Evolutionary conservation across 2,113 vertebrate genomes (phyloP).

Genomic region (Mola mola): DNA sequence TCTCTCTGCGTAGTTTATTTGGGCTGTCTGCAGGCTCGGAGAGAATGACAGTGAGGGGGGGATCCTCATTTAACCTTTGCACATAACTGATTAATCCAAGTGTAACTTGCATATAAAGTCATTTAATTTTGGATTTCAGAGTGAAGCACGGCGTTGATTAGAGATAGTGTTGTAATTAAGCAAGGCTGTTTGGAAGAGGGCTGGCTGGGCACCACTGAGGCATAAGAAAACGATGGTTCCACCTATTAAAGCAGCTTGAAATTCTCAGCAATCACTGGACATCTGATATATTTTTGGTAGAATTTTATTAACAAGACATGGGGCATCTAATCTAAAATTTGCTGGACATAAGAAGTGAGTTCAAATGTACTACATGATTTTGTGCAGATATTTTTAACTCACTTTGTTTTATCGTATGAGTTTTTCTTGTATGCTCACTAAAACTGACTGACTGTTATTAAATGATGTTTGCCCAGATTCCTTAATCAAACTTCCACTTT

Average conservation of each 20-base stretch:
- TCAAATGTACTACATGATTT: no score
- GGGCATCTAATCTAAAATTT: no score
- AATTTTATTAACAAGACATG: conserved; percentile 61
- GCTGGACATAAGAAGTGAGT: no score
- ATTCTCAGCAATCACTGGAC: conserved; percentile 59
- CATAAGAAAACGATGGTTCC: conserved; percentile 51
- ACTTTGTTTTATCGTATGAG: background rate
- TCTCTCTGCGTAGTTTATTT: conserved; percentile 39
- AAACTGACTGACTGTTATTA: no score
- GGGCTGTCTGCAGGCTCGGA: conserved; percentile 25
- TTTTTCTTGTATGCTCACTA: no score
- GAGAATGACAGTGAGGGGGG: conserved; percentile 41
- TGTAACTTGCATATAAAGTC: conserved; percentile 69
- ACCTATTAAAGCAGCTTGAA: conserved; percentile 56
- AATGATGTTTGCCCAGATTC: no score
- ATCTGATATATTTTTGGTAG: conserved; percentile 42
- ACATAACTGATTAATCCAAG: conserved; percentile 65
- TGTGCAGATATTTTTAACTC: background rate
- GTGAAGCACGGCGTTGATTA: conserved; percentile 43
- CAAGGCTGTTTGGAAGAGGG: conserved; percentile 20
- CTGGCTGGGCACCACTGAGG: conserved; percentile 19
- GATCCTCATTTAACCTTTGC: conserved; percentile 69
- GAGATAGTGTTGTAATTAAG: conserved; percentile 36
- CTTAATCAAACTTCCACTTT: background rate
- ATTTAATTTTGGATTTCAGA: conserved; percentile 62